Evolutionary conservation across 2,113 vertebrate genomes (phyloP).

Genomic region (Hypocryptadius cinnamomeus): DNA sequence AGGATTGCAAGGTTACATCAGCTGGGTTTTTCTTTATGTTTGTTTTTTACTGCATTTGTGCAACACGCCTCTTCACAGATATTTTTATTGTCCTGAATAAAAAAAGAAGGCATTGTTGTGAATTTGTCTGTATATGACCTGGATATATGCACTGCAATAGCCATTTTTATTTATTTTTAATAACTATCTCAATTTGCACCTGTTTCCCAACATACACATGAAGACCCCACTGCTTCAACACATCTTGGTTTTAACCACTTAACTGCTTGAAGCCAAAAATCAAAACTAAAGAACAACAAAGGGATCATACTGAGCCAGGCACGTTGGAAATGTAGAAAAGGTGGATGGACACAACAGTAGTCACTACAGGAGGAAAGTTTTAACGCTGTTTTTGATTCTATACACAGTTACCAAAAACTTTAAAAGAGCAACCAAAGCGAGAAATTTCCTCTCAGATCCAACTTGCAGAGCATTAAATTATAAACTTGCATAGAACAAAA

Average conservation of each 20-base stretch:
- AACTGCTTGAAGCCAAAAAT: background rate
- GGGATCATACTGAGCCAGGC: background rate
- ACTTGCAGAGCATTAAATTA: background rate
- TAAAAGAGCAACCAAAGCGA: background rate
- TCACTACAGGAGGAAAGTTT: background rate
- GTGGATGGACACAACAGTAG: background rate
- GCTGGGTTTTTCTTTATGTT: background rate
- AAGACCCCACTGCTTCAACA: background rate
- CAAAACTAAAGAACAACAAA: background rate
- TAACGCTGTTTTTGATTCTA: background rate
- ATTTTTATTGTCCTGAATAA: background rate
- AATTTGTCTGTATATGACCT: background rate
- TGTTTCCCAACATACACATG: accelerated
- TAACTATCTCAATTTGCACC: background rate
- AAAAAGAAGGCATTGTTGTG: background rate
- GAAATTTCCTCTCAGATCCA: background rate
- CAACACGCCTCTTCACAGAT: background rate
- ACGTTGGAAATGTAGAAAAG: background rate
- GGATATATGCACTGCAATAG: background rate
- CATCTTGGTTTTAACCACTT: background rate
- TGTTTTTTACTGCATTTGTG: background rate
- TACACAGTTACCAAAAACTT: background rate
- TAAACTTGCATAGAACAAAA: background rate
- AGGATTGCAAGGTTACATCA: background rate
- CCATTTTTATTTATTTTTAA: background rate